Evolutionary conservation across 2,888 invertebrate genomes (phyloP), one percentile per base, ranked within the genome.

Genomic region (Creontiades dilutus): DNA sequence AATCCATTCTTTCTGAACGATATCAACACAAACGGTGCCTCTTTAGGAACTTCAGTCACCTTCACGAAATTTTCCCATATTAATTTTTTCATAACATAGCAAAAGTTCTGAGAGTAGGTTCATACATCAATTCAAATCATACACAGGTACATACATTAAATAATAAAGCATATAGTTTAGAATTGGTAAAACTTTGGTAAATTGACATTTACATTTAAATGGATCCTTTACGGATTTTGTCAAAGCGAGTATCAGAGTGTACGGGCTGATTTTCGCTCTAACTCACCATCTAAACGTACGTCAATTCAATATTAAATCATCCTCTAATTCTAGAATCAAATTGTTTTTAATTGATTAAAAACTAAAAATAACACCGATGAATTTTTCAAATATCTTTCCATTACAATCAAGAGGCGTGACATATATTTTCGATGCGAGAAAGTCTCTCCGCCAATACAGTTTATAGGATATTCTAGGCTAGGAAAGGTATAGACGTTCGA

Each of bases 41-140:
- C 68, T 27, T 68, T 68, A 68, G 68, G 68, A 68, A 68, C 68
- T 68, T 68, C 68, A 68, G 68, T 68, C 68, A 68, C 68, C 27
- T 68, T 13, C 23, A 68, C 19, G 5, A 23, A 68, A 23, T 68
- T 68, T 37, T 37, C 37, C 37, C 37, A 37, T 37, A 37, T 37
- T 37, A 37, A 37, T 37, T 37, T 37, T 37, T 37, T 37, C 37
- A 7, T 37, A 4, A 37, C 57, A 57, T 16, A 57, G n/a, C 5
- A 57, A 5, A 57, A 57, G n/a, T n/a, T n/a, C 11, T 16, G 11
- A 7, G 52, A n/a, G n/a, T 57, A n/a, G n/a, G 5, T 57, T 0
- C 5, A 16, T 57, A 2, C 37, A 57, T n/a, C 3, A 57, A 16
- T 57, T 1, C 57, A n/a, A 57, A 57, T n/a, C 7, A 16, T 57